Evolutionary conservation across 2,113 vertebrate species (phyloP).

Genomic region (Pachypanchax playfairii): DNA sequence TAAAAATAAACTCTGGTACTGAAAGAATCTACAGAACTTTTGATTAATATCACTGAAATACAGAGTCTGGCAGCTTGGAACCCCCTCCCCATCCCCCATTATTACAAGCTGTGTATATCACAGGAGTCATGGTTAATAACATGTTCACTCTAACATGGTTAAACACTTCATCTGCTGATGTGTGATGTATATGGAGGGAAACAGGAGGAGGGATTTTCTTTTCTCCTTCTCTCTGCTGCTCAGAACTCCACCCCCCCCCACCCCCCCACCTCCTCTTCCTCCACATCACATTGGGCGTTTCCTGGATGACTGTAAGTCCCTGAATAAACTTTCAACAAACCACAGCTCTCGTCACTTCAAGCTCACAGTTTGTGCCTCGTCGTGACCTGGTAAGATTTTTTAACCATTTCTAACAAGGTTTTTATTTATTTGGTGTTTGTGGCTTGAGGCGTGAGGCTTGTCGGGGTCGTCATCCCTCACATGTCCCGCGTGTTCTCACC

Average conservation of each 20-base stretch:
- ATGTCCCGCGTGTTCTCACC: too few species aligned
- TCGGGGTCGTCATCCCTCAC: too few species aligned
- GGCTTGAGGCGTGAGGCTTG: neutral
- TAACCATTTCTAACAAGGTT: accelerated
- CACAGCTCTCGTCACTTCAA: neutral
- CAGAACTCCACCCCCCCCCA: conserved; percentile 1
- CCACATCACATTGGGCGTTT: conserved; percentile 54
- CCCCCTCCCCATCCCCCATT: too few species aligned
- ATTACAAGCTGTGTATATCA: too few species aligned
- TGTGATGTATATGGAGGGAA: neutral
- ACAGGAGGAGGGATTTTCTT: neutral
- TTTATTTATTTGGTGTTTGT: too few species aligned
- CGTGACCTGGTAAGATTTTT: conserved; percentile 31
- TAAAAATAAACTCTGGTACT: too few species aligned
- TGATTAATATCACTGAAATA: too few species aligned
- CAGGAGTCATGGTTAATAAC: too few species aligned
- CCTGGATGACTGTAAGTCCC: conserved; percentile 37
- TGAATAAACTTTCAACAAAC: conserved; percentile 21
- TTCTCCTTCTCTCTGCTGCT: neutral
- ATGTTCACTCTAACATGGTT: neutral
- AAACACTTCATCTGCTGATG: neutral
- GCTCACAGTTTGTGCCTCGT: neutral
- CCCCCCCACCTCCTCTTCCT: conserved; percentile 23
- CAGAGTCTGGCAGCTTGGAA: too few species aligned
- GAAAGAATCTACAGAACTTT: too few species aligned